Evolutionary conservation across 2,797 vertebrate species (phyloP), one percentile per base, ranked within the genome.

Genomic region (Halcyon badia): DNA sequence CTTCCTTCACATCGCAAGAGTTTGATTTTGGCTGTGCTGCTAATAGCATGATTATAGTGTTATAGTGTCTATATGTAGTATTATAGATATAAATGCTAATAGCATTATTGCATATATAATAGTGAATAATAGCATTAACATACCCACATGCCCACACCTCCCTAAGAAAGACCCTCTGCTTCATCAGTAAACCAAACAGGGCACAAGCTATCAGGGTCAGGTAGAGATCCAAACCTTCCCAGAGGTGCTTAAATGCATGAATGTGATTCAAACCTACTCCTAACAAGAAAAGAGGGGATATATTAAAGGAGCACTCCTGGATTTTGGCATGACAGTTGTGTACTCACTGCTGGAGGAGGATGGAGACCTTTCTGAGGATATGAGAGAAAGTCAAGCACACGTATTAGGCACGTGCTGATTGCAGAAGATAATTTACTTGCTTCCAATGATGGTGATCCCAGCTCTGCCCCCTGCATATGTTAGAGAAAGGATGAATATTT

Each of bases 61-160:
- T n/a, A 56, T n/a, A 56, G 52, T n/a, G 17, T 31, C 11, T 31
- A 31, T 54, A 49, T 51, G 28, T 28, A 28, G 14, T 31, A 56
- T 8, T n/a, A 21, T 56, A 31, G 18, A 20, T 56, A 12, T 20
- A n/a, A 56, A 56, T 56, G 30, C 18, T 56, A 20, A n/a, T 56
- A 56, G 30, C 18, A 56, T 56, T 56, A 19, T 56, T 31, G 18
- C 20, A n/a, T 56, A 56, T 56, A n/a, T 56, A n/a, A 20, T 56
- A 9, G 24, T 16, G 81, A 83, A 41, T 57, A 71, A 9, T 0
- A n/a, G 25, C 31, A 57, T 65, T 28, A 48, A 25, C 39, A 48
- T 8, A 20, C 10, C 11, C n/a, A 10, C 6, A 8, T 5, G 5
- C 18, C 4, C n/a, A 14, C 15, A 9, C 5, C 1, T 1, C 14